phyloP scores from a whole-genome alignment of 1,140 invertebrate genomes.

The Pararge aegeria region DNA sequence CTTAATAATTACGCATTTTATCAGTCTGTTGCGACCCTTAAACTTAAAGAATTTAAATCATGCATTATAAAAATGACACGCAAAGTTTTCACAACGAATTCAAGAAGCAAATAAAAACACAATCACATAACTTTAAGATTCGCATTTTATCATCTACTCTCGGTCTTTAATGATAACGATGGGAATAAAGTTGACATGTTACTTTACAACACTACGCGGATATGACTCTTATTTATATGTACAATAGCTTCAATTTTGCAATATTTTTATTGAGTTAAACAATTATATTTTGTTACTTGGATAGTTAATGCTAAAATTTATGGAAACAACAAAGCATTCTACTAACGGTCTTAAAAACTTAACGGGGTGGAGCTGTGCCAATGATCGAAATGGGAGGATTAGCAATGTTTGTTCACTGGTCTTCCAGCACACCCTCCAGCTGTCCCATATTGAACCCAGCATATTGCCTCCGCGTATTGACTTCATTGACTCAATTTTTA shows the following conservation, averaged over 20 bases:
- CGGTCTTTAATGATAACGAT: slow-evolving; percentile 31
- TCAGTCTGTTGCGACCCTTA: not conserved
- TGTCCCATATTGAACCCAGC: no score
- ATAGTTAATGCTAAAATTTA: not conserved
- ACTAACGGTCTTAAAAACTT: not conserved
- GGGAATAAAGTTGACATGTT: slow-evolving; percentile 27
- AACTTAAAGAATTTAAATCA: not conserved
- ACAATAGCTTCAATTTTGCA: not conserved
- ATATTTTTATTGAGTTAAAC: not conserved
- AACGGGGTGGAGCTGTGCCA: not conserved
- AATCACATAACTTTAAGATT: slow-evolving; percentile 11
- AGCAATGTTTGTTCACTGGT: not conserved
- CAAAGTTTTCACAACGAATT: not conserved
- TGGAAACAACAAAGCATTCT: not conserved
- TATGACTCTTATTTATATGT: not conserved
- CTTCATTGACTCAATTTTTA: no score
- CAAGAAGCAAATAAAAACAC: slow-evolving; percentile 5
- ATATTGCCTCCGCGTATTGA: no score
- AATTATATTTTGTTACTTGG: not conserved
- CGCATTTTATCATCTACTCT: slow-evolving; percentile 31
- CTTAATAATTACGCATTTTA: not conserved
- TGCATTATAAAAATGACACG: not conserved
- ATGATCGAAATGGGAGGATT: not conserved
- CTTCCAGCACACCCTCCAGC: no score
- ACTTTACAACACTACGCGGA: not conserved